Conservation (phyloP, 2,888 invertebrate species). For the Erebia palarica region DNA sequence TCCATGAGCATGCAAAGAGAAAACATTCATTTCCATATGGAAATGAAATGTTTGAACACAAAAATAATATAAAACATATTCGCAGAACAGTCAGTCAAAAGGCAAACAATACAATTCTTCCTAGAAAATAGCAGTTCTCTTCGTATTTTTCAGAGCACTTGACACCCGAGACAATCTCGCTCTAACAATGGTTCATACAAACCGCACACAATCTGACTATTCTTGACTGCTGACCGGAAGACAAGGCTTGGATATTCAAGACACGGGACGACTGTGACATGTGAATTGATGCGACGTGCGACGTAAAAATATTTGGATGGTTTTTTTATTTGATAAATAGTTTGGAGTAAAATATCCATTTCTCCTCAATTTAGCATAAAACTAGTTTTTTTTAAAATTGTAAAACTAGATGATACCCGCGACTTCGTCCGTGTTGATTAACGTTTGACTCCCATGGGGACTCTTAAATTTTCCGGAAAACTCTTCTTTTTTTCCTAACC, state of each 20-base stretch:
- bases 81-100: conserved; percentile 12
- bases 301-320: too few species aligned
- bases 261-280: background rate
- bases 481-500: too few species aligned
- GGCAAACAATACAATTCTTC: conserved; percentile 9
- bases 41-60: background rate
- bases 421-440: too few species aligned
- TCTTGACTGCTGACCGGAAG: conserved; percentile 52
- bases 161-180: conserved; percentile 41
- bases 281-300: too few species aligned
- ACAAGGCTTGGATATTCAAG: conserved; percentile 23
- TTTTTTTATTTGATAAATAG: too few species aligned
- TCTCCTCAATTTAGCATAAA: too few species aligned
- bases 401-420: too few species aligned
- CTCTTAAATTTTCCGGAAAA: too few species aligned
- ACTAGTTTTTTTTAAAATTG: too few species aligned
- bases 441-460: too few species aligned
- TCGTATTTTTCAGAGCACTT: conserved; percentile 21
- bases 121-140: conserved; percentile 18
- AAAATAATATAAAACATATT: conserved; percentile 11
- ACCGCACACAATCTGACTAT: conserved; percentile 41
- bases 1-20: background rate
- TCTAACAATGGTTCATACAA: conserved; percentile 42
- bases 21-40: background rate
- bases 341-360: too few species aligned